Evolutionary conservation across 1,140 invertebrate genomes (phyloP).

Genomic region (Xylocopa sonorina): DNA sequence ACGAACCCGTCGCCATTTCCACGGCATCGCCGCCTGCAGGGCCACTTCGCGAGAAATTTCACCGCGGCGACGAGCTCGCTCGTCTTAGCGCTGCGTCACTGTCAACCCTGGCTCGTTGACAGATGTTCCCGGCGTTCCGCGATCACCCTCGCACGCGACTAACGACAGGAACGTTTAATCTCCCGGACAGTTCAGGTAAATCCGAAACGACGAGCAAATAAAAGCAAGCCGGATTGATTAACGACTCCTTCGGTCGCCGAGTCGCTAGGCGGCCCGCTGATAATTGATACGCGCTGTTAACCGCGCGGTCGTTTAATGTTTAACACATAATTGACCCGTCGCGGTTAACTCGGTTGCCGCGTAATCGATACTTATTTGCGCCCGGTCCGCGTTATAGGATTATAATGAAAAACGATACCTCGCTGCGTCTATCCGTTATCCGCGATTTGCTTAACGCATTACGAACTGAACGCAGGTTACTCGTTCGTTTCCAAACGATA

Average conservation of each 20-base stretch:
- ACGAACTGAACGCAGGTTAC: too few species aligned
- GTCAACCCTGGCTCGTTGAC: neutral
- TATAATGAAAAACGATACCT: neutral
- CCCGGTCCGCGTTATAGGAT: too few species aligned
- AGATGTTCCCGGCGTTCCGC: neutral
- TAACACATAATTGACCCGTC: neutral
- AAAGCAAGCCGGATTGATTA: neutral
- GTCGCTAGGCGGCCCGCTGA: neutral
- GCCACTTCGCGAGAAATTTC: constrained; percentile 15
- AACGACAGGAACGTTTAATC: neutral
- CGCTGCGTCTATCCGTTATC: neutral
- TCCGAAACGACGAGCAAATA: too few species aligned
- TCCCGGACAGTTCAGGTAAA: too few species aligned
- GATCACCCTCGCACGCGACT: neutral
- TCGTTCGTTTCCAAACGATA: too few species aligned
- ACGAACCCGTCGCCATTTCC: constrained; percentile 38
- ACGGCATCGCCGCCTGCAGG: constrained; percentile 30
- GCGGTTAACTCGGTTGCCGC: neutral
- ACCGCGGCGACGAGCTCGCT: constrained; percentile 9
- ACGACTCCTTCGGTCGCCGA: too few species aligned
- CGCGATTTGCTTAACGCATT: too few species aligned
- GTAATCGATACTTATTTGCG: constrained; percentile 2
- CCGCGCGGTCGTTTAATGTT: neutral
- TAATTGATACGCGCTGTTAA: neutral
- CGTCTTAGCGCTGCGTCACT: constrained; percentile 1